A percentile compares a stretch with the other conserved stretches of the same genome.
phyloP scores from a whole-genome alignment of 2,113 vertebrate genomes.

The Scalopus aquaticus region DNA sequence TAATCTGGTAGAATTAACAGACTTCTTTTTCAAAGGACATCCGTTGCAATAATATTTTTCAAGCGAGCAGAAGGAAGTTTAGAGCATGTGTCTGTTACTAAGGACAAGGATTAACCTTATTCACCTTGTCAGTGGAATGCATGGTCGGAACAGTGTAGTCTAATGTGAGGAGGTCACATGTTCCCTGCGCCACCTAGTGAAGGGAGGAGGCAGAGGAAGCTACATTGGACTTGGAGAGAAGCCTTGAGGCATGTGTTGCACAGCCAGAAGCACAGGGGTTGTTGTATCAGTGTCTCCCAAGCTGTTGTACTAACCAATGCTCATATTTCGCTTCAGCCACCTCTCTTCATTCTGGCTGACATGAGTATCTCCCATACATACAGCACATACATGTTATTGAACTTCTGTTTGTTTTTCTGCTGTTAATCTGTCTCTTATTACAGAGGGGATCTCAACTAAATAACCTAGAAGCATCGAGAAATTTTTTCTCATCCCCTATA shows the following conservation, averaged over 20 bases:
- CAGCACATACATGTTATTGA: neutral
- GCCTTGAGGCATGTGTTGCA: too few relatives aligned
- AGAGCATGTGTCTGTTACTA: neutral
- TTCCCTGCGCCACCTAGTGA: too few relatives aligned
- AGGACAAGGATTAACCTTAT: neutral
- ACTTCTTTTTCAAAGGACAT: neutral
- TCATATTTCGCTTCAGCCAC: too few relatives aligned
- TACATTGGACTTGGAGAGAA: too few relatives aligned
- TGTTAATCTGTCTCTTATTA: neutral
- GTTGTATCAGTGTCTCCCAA: too few relatives aligned
- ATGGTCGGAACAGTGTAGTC: accelerated
- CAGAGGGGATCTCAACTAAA: neutral
- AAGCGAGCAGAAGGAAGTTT: neutral
- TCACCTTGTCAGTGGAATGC: neutral
- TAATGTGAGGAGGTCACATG: neutral
- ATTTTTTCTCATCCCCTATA: neutral
- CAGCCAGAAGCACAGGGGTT: too few relatives aligned
- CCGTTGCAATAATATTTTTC: neutral
- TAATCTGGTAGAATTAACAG: neutral
- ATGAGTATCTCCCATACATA: neutral
- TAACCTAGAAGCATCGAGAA: neutral
- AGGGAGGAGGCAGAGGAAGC: too few relatives aligned
- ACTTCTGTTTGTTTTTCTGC: neutral
- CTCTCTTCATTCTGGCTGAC: too few relatives aligned
- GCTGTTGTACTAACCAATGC: too few relatives aligned